Base-by-base conservation (phyloP, 2,888 invertebrate genomes). In the Nomada goodeniana region DNA sequence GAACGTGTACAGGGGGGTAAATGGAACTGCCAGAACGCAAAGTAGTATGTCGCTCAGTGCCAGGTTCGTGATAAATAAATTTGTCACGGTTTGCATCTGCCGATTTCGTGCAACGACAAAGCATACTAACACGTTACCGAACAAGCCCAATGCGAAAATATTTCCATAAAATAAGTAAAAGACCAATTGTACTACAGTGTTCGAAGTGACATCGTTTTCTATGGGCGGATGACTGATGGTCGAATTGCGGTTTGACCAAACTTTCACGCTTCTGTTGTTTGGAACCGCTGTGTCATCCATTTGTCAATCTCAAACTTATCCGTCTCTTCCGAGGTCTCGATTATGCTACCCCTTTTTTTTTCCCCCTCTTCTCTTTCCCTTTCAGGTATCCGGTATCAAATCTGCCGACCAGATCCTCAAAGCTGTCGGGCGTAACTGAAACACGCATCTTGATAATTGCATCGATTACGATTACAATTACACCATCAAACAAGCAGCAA, bases 11-110 rank as follows among this genome's bases (percentile, higher is more conserved):
- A 99, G 94, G 0, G 99, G 99, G 0, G 99, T 99, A 91, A 99
- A 98, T 7, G 99, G 99, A 64, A 99, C 98, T 3, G 98, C 98
- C 79, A 99, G 95, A 18, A 97, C 95, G 93, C 99, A 99, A 86
- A 99, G 95, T 63, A 99, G 94, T 65, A 99, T 98, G 93, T 99
- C 99, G 11, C 98, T 98, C 50, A 99, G 95, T 0, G 99, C 99
- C 89, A 99, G 95, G 93, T 99, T 99, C 59, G 98, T 98, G 92
- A 99, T 99, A 94, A 99, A 99, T 70, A 98, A 96, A 93, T 99
- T 99, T 4, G 99, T 99, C 53, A 99, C 99, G 0, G 99, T 98
- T 93, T 99, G 99, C 99, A 99, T 99, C 44, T 98, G 97, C 88
- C 96, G 97, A 94, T 98, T 99, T 47, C 98, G 95, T 52, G 97